Percentiles rank a stretch among this genome's conserved stretches.
phyloP scores from a whole-genome alignment of 2,113 vertebrate genomes.

The Forbesichthys agassizii region DNA sequence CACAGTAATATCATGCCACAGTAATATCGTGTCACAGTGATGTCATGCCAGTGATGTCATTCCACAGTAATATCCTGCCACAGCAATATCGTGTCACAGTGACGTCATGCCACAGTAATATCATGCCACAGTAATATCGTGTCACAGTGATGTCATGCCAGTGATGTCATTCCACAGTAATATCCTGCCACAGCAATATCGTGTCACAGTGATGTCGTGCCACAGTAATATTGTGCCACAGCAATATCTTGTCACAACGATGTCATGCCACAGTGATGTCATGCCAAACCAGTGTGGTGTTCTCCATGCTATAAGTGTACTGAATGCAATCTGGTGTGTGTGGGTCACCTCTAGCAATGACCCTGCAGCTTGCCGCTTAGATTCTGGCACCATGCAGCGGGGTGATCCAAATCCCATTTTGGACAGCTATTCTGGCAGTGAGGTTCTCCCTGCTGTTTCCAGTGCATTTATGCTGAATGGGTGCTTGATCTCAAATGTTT shows the following conservation, averaged over 20 bases:
- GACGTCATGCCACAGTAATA: too few relatives aligned
- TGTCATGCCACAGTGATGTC: slow-evolving; percentile 15
- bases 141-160: too few relatives aligned
- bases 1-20: too few relatives aligned
- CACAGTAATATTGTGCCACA: too few relatives aligned
- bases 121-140: too few relatives aligned
- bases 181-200: too few relatives aligned
- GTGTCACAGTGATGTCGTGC: too few relatives aligned
- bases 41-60: too few relatives aligned
- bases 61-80: too few relatives aligned
- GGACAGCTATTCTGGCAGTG: slow-evolving; percentile 32
- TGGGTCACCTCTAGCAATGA: neutral
- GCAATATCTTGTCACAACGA: neutral
- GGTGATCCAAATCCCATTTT: slow-evolving; percentile 60
- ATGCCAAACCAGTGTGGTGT: slow-evolving; percentile 28
- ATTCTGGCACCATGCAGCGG: slow-evolving; percentile 42
- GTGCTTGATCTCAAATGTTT: slow-evolving; percentile 17
- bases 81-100: too few relatives aligned
- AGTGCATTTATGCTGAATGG: slow-evolving; percentile 48
- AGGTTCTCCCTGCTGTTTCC: slow-evolving; percentile 50
- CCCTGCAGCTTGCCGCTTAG: neutral
- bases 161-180: too few relatives aligned
- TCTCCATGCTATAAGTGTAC: slow-evolving; percentile 66
- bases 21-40: too few relatives aligned
- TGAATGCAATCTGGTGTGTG: slow-evolving; percentile 24